These are phyloP conservation scores for Chondrilla cf. caribensis DNA, from an alignment of 37 sponge, comb jelly and placozoan species.

Conservation along the genomic window DNA sequence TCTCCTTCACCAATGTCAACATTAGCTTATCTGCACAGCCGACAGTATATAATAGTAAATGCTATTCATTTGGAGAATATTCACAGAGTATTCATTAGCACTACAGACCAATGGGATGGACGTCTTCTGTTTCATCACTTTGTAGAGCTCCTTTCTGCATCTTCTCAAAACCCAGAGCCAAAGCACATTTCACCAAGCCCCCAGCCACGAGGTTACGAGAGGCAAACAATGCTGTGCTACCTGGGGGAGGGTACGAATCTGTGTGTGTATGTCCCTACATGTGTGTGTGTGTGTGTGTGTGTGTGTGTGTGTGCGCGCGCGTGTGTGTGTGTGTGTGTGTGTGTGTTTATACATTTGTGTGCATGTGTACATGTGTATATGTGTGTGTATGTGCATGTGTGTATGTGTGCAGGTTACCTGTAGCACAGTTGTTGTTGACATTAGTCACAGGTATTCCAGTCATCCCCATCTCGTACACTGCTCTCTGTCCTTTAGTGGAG, in stretches of 20 bases:
- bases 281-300: slow-evolving; percentile 5
- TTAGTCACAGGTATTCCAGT: slow-evolving; percentile 72
- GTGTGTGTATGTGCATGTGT: neutral
- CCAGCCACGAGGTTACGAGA: slow-evolving; percentile 33
- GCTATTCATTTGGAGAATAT: neutral
- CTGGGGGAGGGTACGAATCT: neutral
- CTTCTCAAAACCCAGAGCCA: slow-evolving; percentile 75
- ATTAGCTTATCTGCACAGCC: slow-evolving; percentile 42
- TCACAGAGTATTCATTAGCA: neutral
- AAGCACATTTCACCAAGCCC: slow-evolving; percentile 44
- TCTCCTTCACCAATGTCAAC: slow-evolving; percentile 19
- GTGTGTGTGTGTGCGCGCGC: neutral
- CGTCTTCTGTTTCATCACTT: slow-evolving; percentile 27
- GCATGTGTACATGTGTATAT: neutral
- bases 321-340: neutral
- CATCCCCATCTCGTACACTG: slow-evolving; percentile 55
- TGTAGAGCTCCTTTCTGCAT: slow-evolving; percentile 64
- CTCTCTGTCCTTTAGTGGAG: slow-evolving; percentile 69
- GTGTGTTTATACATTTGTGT: neutral
- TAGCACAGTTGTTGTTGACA: slow-evolving; percentile 74
- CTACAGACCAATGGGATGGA: slow-evolving; percentile 42
- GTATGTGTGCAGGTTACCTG: slow-evolving; percentile 20
- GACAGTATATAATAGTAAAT: neutral
- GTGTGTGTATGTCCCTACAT: neutral
- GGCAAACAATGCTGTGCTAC: slow-evolving; percentile 40